These are phyloP conservation scores for Drosophila recens DNA, from an alignment of 2,888 invertebrate genomes.

Conservation along the genomic window DNA sequence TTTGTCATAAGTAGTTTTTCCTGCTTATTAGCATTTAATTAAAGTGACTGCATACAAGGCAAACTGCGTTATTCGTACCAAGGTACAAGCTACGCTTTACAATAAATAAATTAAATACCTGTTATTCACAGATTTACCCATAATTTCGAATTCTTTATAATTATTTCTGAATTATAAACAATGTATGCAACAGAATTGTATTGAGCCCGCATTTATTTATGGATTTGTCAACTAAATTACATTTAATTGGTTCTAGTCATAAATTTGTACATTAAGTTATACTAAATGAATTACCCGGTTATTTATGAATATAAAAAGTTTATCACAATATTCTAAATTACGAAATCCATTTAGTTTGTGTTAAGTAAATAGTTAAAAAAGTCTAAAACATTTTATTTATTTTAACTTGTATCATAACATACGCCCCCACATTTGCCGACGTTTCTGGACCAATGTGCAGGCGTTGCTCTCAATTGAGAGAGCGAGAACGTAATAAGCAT, in stretches of 20 bases:
- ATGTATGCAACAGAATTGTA: background rate
- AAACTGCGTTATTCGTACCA: background rate
- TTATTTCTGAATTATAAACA: background rate
- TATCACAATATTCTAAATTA: too few relatives aligned
- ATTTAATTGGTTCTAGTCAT: background rate
- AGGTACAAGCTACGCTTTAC: background rate
- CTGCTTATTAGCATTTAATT: background rate
- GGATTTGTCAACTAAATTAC: background rate
- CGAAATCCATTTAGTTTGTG: too few relatives aligned
- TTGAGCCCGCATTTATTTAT: slow-evolving; percentile 4
- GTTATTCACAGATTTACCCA: background rate
- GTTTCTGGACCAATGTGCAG: slow-evolving; percentile 9
- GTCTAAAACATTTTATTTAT: background rate
- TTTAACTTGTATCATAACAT: background rate
- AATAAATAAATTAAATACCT: background rate
- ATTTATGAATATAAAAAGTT: background rate
- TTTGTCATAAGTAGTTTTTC: background rate
- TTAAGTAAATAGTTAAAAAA: too few relatives aligned
- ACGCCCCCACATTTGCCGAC: slow-evolving; percentile 6
- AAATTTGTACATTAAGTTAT: too few relatives aligned
- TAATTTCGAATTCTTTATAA: background rate
- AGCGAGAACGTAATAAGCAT: background rate
- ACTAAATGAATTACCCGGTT: background rate
- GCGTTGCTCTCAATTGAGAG: background rate
- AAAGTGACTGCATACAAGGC: background rate